Conservation (phyloP, 2,797 vertebrate species). For the Psittacula echo region DNA sequence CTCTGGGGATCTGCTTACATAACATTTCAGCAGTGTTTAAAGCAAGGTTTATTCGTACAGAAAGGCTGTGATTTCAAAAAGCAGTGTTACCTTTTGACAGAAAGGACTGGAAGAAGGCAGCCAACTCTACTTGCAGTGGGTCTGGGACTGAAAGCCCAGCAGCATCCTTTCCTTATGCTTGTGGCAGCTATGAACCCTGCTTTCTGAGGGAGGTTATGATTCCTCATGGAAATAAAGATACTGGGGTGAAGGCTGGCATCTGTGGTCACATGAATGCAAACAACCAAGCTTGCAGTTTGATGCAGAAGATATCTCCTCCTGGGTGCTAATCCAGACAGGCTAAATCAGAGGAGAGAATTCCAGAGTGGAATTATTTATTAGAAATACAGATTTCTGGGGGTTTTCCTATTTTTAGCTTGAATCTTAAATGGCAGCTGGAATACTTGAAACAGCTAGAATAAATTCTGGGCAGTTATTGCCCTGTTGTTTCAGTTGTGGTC, state of each 20-base stretch:
- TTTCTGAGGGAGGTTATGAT: not conserved
- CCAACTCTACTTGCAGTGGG: fast-evolving
- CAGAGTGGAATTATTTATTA: not conserved
- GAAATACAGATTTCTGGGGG: not conserved
- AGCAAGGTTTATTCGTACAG: not conserved
- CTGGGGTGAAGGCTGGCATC: not conserved
- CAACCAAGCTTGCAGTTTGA: not conserved
- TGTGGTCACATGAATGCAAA: not conserved
- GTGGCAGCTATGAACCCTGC: not conserved
- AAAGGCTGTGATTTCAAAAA: not conserved
- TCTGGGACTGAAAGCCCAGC: not conserved
- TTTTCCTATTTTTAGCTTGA: not conserved
- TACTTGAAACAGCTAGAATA: not conserved
- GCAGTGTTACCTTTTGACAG: not conserved
- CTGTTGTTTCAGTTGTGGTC: not conserved
- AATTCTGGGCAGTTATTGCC: not conserved
- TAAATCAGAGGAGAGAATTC: not conserved
- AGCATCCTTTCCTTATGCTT: not conserved
- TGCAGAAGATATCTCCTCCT: not conserved
- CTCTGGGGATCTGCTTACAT: conserved; percentile 14
- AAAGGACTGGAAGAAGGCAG: not conserved
- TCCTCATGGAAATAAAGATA: not conserved
- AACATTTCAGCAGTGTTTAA: not conserved
- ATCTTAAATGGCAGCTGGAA: not conserved
- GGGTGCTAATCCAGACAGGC: not conserved